phyloP scores from a whole-genome alignment of 2,113 vertebrate species.

The Paralichthys olivaceus region DNA sequence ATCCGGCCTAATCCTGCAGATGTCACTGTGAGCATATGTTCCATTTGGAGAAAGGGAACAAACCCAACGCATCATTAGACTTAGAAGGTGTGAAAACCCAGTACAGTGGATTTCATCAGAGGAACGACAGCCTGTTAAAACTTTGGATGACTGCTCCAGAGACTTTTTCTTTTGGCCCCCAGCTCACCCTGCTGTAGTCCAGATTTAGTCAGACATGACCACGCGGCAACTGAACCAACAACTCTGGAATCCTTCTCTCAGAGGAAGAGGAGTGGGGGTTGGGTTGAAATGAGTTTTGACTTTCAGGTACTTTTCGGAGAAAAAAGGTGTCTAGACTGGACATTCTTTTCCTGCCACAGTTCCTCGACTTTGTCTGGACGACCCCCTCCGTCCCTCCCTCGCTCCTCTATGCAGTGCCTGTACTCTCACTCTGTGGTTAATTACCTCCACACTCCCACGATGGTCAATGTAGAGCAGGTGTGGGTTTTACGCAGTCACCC shows the following conservation, averaged over 20 bases:
- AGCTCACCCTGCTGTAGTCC: slow-evolving; percentile 38
- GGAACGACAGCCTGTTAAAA: slow-evolving; percentile 54
- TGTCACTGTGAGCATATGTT: slow-evolving; percentile 69
- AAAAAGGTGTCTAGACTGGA: slow-evolving; percentile 68
- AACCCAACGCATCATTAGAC: slow-evolving; percentile 38
- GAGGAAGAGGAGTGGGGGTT: slow-evolving; percentile 27
- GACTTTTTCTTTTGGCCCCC: not conserved
- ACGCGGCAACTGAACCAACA: slow-evolving; percentile 62
- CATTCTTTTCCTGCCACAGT: slow-evolving; percentile 41
- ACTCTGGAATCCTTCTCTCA: slow-evolving; percentile 53
- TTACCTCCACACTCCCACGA: slow-evolving; percentile 61
- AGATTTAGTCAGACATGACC: slow-evolving; percentile 62
- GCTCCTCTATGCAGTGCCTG: slow-evolving; percentile 1
- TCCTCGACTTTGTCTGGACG: slow-evolving; percentile 37
- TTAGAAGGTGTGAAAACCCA: slow-evolving; percentile 57
- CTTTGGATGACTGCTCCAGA: slow-evolving; percentile 51
- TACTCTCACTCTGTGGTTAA: slow-evolving; percentile 57
- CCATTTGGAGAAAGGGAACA: slow-evolving; percentile 37
- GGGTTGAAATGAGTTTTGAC: slow-evolving; percentile 36
- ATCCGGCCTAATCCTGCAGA: slow-evolving; percentile 68
- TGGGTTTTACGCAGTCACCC: slow-evolving; percentile 58
- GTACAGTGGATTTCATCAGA: slow-evolving; percentile 51
- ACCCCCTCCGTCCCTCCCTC: slow-evolving; percentile 9
- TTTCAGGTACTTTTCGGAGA: slow-evolving; percentile 50
- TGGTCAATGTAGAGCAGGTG: slow-evolving; percentile 76